Evolutionary conservation across 2,888 invertebrate genomes (phyloP).

Genomic region (Quadroppia sp.): DNA sequence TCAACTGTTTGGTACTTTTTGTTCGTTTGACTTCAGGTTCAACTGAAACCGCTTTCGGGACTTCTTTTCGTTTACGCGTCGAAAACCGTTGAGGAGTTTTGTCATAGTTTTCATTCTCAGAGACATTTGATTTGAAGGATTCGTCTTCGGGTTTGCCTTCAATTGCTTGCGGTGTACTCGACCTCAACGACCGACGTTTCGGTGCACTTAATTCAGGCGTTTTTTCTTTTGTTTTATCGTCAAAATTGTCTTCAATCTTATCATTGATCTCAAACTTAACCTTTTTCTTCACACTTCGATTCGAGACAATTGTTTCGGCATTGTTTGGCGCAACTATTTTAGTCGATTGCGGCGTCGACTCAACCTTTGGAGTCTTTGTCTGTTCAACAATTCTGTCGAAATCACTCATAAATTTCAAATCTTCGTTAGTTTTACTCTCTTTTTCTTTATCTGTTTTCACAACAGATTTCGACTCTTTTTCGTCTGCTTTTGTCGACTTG

Average conservation of each 20-base stretch:
- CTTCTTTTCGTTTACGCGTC: constrained; percentile 18
- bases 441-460: not conserved
- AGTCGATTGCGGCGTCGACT: not conserved
- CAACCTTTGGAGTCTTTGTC: not conserved
- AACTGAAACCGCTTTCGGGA: not conserved
- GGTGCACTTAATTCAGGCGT: not conserved
- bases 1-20: not conserved
- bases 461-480: not conserved
- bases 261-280: constrained; percentile 26
- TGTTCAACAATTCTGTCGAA: constrained; percentile 11
- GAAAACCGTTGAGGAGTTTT: constrained; percentile 32
- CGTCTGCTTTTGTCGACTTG: not conserved
- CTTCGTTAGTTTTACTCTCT: not conserved
- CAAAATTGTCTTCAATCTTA: not conserved
- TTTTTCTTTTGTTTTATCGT: not conserved
- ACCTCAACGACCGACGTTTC: constrained; percentile 7
- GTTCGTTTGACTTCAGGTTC: constrained; percentile 13
- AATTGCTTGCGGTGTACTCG: not conserved
- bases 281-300: constrained; percentile 20
- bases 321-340: not conserved
- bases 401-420: not conserved
- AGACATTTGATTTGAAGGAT: not conserved
- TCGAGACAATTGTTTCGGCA: not conserved
- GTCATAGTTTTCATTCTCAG: not conserved
- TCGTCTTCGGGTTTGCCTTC: not conserved